A percentile compares a stretch with the other conserved stretches of the same genome.
Evolutionary conservation across 2,888 invertebrate species (phyloP).

Genomic region (Antitype chi): DNA sequence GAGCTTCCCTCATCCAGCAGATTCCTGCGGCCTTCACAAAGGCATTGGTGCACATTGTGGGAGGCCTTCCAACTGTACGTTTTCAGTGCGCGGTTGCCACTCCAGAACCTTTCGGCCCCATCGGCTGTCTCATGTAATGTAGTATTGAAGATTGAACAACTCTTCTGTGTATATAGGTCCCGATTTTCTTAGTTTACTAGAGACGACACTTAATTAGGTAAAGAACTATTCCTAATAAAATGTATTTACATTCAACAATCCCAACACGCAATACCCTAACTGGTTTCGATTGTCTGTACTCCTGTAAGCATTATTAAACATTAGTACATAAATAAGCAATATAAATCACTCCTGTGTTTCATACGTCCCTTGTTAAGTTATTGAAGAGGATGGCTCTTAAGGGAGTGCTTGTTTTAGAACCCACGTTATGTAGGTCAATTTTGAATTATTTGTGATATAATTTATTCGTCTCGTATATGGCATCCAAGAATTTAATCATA

Average conservation of each 20-base stretch:
- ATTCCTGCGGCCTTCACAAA: no score
- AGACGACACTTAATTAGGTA: background rate
- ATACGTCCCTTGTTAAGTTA: constrained; percentile 39
- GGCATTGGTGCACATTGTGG: no score
- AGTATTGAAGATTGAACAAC: no score
- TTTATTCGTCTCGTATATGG: background rate
- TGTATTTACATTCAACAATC: background rate
- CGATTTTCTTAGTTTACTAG: background rate
- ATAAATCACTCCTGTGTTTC: constrained; percentile 40
- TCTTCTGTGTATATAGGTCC: background rate
- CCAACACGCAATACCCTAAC: background rate
- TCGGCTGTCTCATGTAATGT: background rate
- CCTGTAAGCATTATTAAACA: constrained; percentile 14
- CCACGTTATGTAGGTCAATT: constrained; percentile 5
- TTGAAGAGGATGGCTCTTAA: constrained; percentile 31
- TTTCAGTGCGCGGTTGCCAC: no score
- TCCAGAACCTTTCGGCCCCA: no score
- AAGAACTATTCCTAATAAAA: background rate
- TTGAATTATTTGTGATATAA: constrained; percentile 6
- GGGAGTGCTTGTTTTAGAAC: constrained; percentile 20
- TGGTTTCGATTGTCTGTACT: constrained; percentile 6
- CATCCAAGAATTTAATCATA: constrained; percentile 12
- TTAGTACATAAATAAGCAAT: constrained; percentile 38
- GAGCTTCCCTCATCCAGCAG: no score
- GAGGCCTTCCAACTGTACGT: no score